A percentile compares a stretch with the other conserved stretches of the same genome.
Conservation (phyloP, 92 coral and sea anemone species). For the Bergia sp. region DNA sequence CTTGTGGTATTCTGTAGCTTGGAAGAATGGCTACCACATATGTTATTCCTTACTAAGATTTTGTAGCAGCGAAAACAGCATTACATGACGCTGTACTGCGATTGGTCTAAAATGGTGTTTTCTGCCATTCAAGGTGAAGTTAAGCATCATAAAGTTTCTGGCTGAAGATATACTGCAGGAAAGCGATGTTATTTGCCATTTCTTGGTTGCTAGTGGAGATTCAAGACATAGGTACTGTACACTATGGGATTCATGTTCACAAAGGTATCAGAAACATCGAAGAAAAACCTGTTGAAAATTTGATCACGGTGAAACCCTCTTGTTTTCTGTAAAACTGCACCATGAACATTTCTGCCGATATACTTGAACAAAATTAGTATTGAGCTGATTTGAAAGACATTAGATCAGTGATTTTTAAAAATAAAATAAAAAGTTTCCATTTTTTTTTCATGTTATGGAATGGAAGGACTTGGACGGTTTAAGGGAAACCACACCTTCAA, state of each 20-base stretch:
- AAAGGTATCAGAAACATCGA: not conserved
- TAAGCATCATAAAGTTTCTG: constrained; percentile 83
- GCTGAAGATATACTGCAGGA: constrained; percentile 79
- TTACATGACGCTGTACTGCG: not conserved
- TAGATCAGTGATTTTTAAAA: no score
- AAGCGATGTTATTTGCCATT: constrained; percentile 83
- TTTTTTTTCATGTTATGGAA: no score
- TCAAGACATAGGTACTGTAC: constrained; percentile 70
- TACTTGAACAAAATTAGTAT: no score
- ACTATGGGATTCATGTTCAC: not conserved
- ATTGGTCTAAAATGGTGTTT: not conserved
- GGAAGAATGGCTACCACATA: not conserved
- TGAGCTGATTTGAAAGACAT: no score
- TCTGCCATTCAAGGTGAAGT: constrained; percentile 62
- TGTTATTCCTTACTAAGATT: not conserved
- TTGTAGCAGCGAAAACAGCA: not conserved
- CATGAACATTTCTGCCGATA: no score
- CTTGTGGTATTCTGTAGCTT: no score
- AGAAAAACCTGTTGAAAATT: not conserved
- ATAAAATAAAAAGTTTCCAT: no score
- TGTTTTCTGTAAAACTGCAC: no score
- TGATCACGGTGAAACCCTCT: no score
- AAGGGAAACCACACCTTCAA: no score
- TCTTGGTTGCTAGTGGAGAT: constrained; percentile 92
- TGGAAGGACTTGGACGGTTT: no score